Evolutionary conservation across 1,140 invertebrate genomes (phyloP).

Genomic region (Tribolium castaneum): DNA sequence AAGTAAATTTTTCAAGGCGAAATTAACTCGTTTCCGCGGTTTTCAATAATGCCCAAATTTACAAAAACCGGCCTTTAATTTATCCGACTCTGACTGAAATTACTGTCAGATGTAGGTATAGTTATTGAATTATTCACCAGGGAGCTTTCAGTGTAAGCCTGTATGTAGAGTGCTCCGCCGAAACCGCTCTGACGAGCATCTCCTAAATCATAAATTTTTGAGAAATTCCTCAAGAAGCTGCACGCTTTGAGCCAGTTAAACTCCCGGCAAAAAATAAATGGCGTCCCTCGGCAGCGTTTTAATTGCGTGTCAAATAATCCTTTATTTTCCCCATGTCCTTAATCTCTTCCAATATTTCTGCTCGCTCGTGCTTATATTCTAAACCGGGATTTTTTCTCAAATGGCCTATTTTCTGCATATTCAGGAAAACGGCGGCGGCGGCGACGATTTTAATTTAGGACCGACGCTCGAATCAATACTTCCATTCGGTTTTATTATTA

Average conservation of each 20-base stretch:
- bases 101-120: constrained; percentile 23
- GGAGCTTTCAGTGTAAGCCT: constrained; percentile 20
- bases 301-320: constrained; percentile 13
- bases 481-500: background rate
- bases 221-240: constrained; percentile 12
- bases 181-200: constrained; percentile 8
- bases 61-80: background rate
- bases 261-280: background rate
- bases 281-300: background rate
- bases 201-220: constrained; percentile 25
- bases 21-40: background rate
- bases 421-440: background rate
- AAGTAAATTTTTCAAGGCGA: background rate
- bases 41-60: too few relatives aligned
- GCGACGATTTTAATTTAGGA: constrained; percentile 7
- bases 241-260: background rate
- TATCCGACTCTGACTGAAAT: constrained; percentile 17
- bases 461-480: constrained; percentile 6
- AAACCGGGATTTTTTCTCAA: background rate
- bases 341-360: constrained; percentile 7
- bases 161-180: constrained; percentile 12
- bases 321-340: constrained; percentile 1
- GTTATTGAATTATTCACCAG: constrained; percentile 32
- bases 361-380: constrained; percentile 9
- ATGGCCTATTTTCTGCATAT: constrained; percentile 3